phyloP scores from a whole-genome alignment of 2,113 vertebrate genomes.

The Petaurus breviceps region DNA sequence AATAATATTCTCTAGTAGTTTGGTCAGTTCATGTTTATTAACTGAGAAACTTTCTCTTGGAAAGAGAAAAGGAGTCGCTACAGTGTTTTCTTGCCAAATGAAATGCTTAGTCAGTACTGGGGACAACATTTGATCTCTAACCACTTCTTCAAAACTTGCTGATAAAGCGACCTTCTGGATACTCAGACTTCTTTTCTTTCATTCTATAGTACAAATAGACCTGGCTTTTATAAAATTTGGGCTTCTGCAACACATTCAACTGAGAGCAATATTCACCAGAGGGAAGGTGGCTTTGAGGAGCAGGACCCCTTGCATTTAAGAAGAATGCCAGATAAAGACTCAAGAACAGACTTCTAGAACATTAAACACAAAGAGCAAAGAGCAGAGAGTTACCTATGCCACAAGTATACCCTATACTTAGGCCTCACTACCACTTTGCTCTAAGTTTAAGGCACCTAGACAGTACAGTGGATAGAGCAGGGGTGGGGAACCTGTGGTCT shows the following conservation, averaged over 20 bases:
- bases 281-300: neutral
- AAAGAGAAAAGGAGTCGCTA: slow-evolving; percentile 8
- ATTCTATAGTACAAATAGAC: slow-evolving; percentile 6
- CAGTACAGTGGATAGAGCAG: neutral
- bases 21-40: neutral
- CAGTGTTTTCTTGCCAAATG: neutral
- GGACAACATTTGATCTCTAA: neutral
- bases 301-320: neutral
- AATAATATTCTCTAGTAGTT: neutral
- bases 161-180: neutral
- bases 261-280: neutral
- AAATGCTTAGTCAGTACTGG: slow-evolving; percentile 1
- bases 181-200: neutral
- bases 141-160: neutral
- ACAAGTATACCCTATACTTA: neutral
- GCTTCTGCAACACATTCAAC: neutral
- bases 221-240: neutral
- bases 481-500: too few relatives aligned
- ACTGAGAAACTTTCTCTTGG: neutral
- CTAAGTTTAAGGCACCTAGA: neutral
- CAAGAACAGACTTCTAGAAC: neutral
- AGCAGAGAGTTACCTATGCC: neutral
- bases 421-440: neutral
- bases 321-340: neutral
- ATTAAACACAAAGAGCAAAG: neutral